These are phyloP conservation scores for Zaprionus bogoriensis DNA, from an alignment of 2,888 invertebrate genomes.

Conservation along the genomic window DNA sequence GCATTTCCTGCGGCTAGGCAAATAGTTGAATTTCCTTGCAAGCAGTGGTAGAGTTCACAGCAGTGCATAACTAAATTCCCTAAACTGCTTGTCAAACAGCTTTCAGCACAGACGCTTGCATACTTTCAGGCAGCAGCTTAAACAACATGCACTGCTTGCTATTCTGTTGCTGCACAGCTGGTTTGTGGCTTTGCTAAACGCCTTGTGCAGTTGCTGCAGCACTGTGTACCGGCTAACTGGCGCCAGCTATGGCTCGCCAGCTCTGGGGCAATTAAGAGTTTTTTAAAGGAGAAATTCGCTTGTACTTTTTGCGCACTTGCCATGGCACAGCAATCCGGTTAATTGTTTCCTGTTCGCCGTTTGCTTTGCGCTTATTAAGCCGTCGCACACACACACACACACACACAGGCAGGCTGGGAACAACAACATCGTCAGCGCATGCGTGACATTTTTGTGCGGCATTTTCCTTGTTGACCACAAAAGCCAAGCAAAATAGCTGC, in stretches of 20 bases:
- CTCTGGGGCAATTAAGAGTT: background rate
- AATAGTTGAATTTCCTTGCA: too few species aligned
- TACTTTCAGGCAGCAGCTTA: background rate
- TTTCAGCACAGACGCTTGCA: background rate
- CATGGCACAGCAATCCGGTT: slow-evolving; percentile 2
- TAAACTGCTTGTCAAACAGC: too few species aligned
- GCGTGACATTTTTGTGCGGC: slow-evolving; percentile 74
- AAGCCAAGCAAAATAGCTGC: slow-evolving; percentile 45
- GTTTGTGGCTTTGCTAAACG: background rate
- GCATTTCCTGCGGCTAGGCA: too few species aligned
- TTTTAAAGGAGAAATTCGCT: background rate
- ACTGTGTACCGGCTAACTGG: background rate
- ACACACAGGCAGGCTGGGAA: too few species aligned
- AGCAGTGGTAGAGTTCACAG: too few species aligned
- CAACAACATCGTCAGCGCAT: slow-evolving; percentile 46
- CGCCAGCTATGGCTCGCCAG: slow-evolving; percentile 23
- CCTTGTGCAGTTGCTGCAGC: background rate
- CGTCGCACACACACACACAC: slow-evolving; percentile 24
- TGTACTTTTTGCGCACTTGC: background rate
- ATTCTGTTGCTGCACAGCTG: background rate
- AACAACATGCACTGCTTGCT: slow-evolving; percentile 16
- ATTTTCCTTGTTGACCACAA: too few species aligned
- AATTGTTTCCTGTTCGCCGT: slow-evolving; percentile 25
- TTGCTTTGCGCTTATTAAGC: slow-evolving; percentile 22
- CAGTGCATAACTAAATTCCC: too few species aligned